Evolutionary conservation across 30 jellyfish, hydroid and myxozoan species (phyloP).

Genomic region (Aurelia aurita complex sp. Pacific): DNA sequence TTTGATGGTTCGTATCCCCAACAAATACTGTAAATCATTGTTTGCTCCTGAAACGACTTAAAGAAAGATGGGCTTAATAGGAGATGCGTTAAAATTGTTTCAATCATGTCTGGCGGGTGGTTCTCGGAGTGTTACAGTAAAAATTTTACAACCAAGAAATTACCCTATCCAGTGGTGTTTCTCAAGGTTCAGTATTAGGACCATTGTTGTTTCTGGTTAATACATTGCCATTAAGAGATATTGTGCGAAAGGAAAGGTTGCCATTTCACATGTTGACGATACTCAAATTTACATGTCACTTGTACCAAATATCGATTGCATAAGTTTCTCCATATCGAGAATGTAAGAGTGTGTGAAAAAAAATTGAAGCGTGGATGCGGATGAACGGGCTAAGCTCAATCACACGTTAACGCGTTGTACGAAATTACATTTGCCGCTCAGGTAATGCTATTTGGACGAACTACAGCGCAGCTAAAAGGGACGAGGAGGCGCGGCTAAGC

Average conservation of each 20-base stretch:
- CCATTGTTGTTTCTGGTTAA: constrained; percentile 43
- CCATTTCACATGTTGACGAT: constrained; percentile 46
- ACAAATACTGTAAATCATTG: constrained; percentile 39
- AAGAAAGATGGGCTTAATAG: constrained; percentile 49
- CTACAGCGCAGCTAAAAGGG: no score
- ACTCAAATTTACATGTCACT: constrained; percentile 61
- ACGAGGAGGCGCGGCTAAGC: no score
- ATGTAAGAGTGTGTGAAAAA: constrained; percentile 37
- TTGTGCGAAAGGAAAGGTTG: constrained; percentile 26
- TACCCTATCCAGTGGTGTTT: constrained; percentile 42
- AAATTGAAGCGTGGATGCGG: constrained; percentile 42
- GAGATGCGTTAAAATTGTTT: constrained; percentile 55
- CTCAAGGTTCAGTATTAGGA: constrained; percentile 55
- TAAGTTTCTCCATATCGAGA: constrained; percentile 8
- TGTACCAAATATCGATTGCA: constrained; percentile 13
- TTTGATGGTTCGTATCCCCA: no score
- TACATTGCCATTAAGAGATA: constrained; percentile 54
- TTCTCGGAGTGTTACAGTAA: constrained; percentile 26
- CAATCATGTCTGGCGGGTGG: constrained; percentile 52
- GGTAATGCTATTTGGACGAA: no score
- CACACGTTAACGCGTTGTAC: no score
- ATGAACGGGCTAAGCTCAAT: constrained; percentile 41
- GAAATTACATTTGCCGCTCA: no score
- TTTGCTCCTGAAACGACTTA: constrained; percentile 48
- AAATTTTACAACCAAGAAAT: constrained; percentile 13